Evolutionary conservation across 2,888 invertebrate species (phyloP), one percentile per base, ranked within the genome.

Genomic region (Acleris emargana): DNA sequence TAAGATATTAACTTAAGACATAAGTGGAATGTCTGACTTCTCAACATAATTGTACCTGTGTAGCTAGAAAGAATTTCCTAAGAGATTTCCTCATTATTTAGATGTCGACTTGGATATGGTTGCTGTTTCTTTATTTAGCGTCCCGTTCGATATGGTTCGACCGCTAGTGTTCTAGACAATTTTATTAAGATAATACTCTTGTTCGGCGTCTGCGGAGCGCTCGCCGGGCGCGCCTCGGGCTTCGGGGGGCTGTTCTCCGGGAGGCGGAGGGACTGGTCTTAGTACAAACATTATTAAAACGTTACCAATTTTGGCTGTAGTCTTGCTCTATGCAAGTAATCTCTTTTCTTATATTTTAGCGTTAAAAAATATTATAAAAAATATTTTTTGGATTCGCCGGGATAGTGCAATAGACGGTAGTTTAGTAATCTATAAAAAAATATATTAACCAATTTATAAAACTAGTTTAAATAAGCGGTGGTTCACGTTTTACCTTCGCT

Each of bases 401-500:
- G 91, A 87, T 88, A 87, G 91, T 91, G 91, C 91, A 91, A 91
- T 91, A 89, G 88, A 81, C 64, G 73, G 84, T 91, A 91, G 91
- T 72, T 78, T 89, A 89, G 87, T 64, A 50, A 64, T 72, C 69
- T 73, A 72, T 78, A 77, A 71, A 76, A 43, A 45, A 72, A 75
- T 78, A 80, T 82, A 77, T 73, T 83, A 82, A 83, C 79, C 82
- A 80, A 83, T 76, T 76, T 75, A 76, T 67, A 58, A 76, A 76
- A 75, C 76, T 85, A 82, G 78, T 79, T 79, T 84, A 82, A 76
- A 77, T 79, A 75, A 73, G 72, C 74, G 74, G 62, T 69, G 76
- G 74, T 77, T 81, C 80, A 77, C 80, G 78, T 76, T 75, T 75
- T 81, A 79, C 80, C 79, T 78, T 78, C 72, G 71, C 73, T 72